Evolutionary conservation across 2,888 invertebrate genomes (phyloP).

Genomic region (Ptilodon capucinus): DNA sequence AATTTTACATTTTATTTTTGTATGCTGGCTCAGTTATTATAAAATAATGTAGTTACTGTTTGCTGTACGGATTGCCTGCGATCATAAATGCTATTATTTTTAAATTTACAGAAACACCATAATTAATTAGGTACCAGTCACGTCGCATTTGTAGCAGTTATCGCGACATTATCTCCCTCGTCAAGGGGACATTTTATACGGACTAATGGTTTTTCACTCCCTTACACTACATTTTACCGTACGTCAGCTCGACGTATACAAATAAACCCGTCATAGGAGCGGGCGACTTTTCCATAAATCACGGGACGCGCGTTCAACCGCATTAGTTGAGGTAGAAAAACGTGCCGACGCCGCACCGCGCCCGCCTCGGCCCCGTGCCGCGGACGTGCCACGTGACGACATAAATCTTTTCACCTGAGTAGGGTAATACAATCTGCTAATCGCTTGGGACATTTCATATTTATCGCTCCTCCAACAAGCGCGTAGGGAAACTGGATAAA

Average conservation of each 20-base stretch:
- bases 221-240: neutral
- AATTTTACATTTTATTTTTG: neutral
- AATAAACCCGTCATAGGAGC: constrained; percentile 24
- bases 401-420: constrained; percentile 16
- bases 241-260: constrained; percentile 4
- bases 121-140: neutral
- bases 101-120: neutral
- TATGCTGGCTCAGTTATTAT: too few species aligned
- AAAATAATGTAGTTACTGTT: too few species aligned
- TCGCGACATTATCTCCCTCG: neutral
- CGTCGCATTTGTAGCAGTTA: neutral
- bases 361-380: constrained; percentile 2
- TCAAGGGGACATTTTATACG: neutral
- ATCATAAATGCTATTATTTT: too few species aligned
- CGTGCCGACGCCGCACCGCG: constrained; percentile 14
- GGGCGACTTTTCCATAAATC: constrained; percentile 29
- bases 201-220: neutral
- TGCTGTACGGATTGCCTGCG: too few species aligned
- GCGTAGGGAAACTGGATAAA: too few species aligned
- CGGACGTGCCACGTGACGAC: neutral
- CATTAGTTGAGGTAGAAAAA: constrained; percentile 26
- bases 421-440: neutral
- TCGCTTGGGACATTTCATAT: neutral
- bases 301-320: constrained; percentile 22
- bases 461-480: too few species aligned